phyloP scores from a whole-genome alignment of 1,140 invertebrate species.

The Elymnias hypermnestra region DNA sequence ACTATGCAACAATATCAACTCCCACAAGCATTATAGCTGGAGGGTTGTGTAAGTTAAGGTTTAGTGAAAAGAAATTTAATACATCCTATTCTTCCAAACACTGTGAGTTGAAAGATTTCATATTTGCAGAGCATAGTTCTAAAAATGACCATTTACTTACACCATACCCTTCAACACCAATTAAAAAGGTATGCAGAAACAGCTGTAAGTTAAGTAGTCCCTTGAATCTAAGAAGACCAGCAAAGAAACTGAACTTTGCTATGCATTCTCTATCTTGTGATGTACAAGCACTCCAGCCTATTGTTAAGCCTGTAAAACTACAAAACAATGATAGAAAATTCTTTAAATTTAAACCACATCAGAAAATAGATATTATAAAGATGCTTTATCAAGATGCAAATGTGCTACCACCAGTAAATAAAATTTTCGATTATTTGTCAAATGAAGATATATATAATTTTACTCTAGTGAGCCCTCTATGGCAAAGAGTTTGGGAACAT shows the following conservation, averaged over 20 bases:
- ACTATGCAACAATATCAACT: no score
- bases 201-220: conserved; percentile 47
- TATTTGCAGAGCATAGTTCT: conserved; percentile 12
- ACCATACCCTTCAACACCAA: conserved; percentile 55
- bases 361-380: conserved; percentile 66
- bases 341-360: conserved; percentile 40
- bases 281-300: conserved; percentile 35
- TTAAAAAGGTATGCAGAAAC: conserved; percentile 50
- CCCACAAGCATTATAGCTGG: conserved; percentile 57
- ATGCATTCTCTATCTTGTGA: conserved; percentile 59
- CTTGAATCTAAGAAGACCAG: conserved; percentile 36
- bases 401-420: conserved; percentile 45
- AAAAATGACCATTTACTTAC: conserved; percentile 23
- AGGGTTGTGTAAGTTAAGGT: conserved; percentile 30
- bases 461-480: conserved; percentile 51
- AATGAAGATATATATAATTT: conserved; percentile 62
- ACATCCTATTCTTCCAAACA: conserved; percentile 15
- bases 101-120: conserved; percentile 13
- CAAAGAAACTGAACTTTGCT: conserved; percentile 47
- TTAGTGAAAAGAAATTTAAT: conserved; percentile 29
- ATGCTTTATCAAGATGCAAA: conserved; percentile 40
- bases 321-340: conserved; percentile 18
- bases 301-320: conserved; percentile 21
- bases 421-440: conserved; percentile 55
- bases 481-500: conserved; percentile 50